Evolutionary conservation across 1,140 invertebrate genomes (phyloP).

Genomic region (Brachionus manjavacas): DNA sequence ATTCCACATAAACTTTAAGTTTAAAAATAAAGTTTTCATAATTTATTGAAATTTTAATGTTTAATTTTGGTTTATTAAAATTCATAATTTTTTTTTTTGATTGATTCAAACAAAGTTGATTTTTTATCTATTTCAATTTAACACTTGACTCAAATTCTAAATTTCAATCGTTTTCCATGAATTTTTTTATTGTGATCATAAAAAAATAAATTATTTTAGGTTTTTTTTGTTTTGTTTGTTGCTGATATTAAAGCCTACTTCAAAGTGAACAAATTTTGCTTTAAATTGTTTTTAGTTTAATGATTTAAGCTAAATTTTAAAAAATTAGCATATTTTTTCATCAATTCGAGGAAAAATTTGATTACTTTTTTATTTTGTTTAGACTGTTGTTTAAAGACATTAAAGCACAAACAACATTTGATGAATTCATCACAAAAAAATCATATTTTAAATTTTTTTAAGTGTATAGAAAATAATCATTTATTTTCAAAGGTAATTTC

Average conservation of each 20-base stretch:
- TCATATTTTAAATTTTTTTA: no score
- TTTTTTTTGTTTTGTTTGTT: not conserved
- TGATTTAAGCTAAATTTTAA: not conserved
- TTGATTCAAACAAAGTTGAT: not conserved
- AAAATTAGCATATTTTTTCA: not conserved
- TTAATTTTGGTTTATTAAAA: not conserved
- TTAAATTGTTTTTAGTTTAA: not conserved
- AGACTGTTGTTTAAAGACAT: not conserved
- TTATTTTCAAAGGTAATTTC: no score
- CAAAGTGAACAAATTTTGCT: not conserved
- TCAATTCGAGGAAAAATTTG: not conserved
- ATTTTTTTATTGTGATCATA: not conserved
- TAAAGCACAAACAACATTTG: not conserved
- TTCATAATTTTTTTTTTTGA: not conserved
- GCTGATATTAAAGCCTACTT: not conserved
- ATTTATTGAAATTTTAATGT: slow-evolving; percentile 30
- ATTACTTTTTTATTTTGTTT: not conserved
- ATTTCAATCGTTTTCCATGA: not conserved
- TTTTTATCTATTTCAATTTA: not conserved
- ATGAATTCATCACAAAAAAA: not conserved
- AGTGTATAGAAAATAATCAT: no score
- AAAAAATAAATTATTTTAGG: not conserved
- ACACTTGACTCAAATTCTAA: not conserved
- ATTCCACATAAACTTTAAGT: not conserved
- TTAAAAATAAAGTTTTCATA: slow-evolving; percentile 24